These are phyloP conservation scores for Theretra japonica DNA, from an alignment of 2,888 invertebrate species.

Conservation along the genomic window DNA sequence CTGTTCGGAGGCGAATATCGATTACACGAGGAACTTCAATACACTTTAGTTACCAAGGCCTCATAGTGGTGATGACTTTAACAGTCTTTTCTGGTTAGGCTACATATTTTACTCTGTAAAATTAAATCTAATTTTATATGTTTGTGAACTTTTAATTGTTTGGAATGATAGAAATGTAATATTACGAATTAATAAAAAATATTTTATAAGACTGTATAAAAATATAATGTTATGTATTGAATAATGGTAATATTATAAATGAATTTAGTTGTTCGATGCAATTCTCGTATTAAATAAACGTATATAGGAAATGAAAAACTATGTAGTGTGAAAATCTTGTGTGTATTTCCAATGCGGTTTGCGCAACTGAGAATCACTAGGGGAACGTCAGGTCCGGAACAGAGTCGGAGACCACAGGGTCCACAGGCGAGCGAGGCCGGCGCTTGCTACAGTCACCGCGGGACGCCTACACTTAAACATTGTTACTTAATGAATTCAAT, in stretches of 20 bases:
- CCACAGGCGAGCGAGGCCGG: conserved; percentile 47
- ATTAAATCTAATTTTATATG: not conserved
- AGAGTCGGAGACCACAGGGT: conserved; percentile 47
- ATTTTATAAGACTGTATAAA: not conserved
- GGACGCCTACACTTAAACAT: conserved; percentile 68
- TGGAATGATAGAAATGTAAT: not conserved
- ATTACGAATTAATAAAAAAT: not conserved
- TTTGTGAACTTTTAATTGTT: not conserved
- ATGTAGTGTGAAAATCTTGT: conserved; percentile 75
- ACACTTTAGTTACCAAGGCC: conserved; percentile 41
- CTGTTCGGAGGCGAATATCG: conserved; percentile 58
- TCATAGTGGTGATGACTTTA: not conserved
- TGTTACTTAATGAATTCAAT: conserved; percentile 79
- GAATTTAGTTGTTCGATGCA: not conserved
- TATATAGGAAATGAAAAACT: conserved; percentile 71
- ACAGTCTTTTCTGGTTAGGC: not conserved
- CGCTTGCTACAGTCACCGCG: conserved; percentile 54
- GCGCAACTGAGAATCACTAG: conserved; percentile 66
- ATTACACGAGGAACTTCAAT: conserved; percentile 55
- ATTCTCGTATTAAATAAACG: conserved; percentile 25
- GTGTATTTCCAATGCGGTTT: conserved; percentile 77
- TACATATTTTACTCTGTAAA: not conserved
- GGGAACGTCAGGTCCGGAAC: conserved; percentile 59
- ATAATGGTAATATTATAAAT: not conserved
- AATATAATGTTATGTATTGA: not conserved